Percentiles rank a stretch among this genome's conserved stretches.
Conservation (phyloP, 1,140 invertebrate species). For the Drosophila truncata region DNA sequence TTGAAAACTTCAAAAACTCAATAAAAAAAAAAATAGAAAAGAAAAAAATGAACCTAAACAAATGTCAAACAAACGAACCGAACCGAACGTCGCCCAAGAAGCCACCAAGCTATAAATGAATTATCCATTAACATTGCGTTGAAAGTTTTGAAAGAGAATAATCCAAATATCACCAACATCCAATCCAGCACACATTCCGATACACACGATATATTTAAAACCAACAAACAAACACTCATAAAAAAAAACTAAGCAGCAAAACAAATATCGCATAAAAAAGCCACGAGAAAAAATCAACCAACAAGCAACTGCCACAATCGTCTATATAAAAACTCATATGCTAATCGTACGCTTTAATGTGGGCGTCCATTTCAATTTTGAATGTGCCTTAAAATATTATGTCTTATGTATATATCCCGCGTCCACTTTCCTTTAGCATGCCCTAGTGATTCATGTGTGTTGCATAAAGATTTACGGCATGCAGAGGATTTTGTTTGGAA, state of each 20-base stretch:
- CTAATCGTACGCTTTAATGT: slow-evolving; percentile 64
- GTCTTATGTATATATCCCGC: slow-evolving; percentile 9
- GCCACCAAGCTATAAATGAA: slow-evolving; percentile 56
- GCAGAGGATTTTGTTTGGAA: slow-evolving; percentile 10
- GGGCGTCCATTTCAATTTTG: slow-evolving; percentile 52
- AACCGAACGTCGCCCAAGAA: slow-evolving; percentile 45
- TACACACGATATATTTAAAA: slow-evolving; percentile 31
- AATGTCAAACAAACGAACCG: slow-evolving; percentile 27
- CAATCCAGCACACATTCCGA: slow-evolving; percentile 38
- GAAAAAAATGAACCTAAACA: slow-evolving; percentile 16
- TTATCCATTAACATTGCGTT: slow-evolving; percentile 63
- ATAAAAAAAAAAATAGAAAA: slow-evolving; percentile 4
- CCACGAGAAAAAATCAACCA: slow-evolving; percentile 15
- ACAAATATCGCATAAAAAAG: slow-evolving; percentile 30
- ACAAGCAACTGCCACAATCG: slow-evolving; percentile 39
- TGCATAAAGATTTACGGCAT: slow-evolving; percentile 43
- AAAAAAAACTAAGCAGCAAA: slow-evolving; percentile 42
- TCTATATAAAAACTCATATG: slow-evolving; percentile 52
- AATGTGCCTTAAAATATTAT: slow-evolving; percentile 28
- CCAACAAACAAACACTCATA: slow-evolving; percentile 48
- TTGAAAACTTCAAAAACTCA: slow-evolving; percentile 11
- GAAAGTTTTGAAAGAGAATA: slow-evolving; percentile 43
- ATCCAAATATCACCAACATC: slow-evolving; percentile 55
- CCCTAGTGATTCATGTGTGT: slow-evolving; percentile 39
- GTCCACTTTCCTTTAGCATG: slow-evolving; percentile 27